These are phyloP conservation scores for Hoplostethus atlanticus DNA, from an alignment of 2,797 vertebrate genomes.

Conservation along the genomic window DNA sequence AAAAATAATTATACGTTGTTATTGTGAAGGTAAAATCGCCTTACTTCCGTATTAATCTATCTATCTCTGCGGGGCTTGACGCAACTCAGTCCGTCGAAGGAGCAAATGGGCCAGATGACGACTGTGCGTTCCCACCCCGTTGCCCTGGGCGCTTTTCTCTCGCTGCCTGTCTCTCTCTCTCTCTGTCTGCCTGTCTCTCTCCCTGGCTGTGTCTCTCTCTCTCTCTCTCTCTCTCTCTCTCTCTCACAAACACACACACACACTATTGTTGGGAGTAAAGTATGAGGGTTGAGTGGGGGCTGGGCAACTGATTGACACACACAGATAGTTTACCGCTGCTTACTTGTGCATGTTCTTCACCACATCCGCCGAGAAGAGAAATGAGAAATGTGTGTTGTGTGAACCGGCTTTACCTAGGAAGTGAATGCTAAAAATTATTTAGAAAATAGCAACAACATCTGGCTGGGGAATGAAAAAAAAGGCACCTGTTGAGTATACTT, in stretches of 20 bases:
- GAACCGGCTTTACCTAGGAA: constrained; percentile 14
- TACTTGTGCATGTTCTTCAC: constrained; percentile 40
- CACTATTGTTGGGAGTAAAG: constrained; percentile 14
- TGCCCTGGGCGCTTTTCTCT: neutral
- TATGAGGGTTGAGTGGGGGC: constrained; percentile 59
- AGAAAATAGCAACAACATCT: constrained; percentile 41
- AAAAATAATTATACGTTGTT: neutral
- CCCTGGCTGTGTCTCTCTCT: neutral
- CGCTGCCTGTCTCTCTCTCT: constrained; percentile 5
- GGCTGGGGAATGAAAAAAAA: neutral
- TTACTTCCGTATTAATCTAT: constrained; percentile 10
- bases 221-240: constrained; percentile 3
- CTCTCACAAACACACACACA: constrained; percentile 7
- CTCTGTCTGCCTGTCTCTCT: neutral
- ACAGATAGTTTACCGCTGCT: constrained; percentile 43
- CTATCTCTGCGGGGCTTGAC: neutral
- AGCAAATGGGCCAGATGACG: constrained; percentile 60
- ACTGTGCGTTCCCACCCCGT: constrained; percentile 23
- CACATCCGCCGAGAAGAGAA: constrained; percentile 60
- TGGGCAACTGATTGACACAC: constrained; percentile 66
- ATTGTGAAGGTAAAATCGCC: constrained; percentile 14
- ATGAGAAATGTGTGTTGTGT: neutral
- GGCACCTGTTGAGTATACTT: constrained; percentile 19
- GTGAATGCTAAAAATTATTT: constrained; percentile 10
- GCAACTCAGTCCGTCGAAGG: constrained; percentile 17